These are phyloP conservation scores for Panthera leo DNA, from an alignment of 2,113 vertebrate genomes.

Conservation along the genomic window DNA sequence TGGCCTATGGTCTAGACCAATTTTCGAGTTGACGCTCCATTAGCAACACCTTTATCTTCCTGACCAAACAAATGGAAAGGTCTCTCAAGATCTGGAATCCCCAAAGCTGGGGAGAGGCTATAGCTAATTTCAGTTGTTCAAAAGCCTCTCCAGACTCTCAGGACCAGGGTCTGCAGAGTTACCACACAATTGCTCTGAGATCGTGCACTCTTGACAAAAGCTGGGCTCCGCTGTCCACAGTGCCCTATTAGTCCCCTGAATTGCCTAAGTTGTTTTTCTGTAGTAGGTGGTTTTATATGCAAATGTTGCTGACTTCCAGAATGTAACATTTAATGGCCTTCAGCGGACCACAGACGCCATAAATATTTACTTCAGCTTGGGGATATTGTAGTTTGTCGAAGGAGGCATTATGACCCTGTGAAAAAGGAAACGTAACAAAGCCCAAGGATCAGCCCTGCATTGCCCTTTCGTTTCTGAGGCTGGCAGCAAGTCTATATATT, in stretches of 20 bases:
- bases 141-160: neutral
- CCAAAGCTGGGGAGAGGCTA: neutral
- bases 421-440: neutral
- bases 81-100: neutral
- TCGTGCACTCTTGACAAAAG: neutral
- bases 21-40: neutral
- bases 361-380: neutral
- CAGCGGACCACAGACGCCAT: neutral
- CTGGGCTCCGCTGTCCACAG: neutral
- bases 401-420: neutral
- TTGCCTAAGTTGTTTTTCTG: neutral
- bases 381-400: neutral
- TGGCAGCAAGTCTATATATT: neutral
- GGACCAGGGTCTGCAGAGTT: neutral
- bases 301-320: neutral
- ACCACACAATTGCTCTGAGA: neutral
- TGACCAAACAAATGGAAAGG: neutral
- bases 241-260: neutral
- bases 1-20: neutral
- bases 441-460: neutral
- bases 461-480: neutral
- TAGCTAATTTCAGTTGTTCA: neutral
- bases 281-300: neutral
- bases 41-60: neutral
- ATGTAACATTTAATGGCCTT: neutral